Evolutionary conservation across 2,113 vertebrate species (phyloP), one percentile per base, ranked within the genome.

Genomic region (Apistogramma diplotaenia): DNA sequence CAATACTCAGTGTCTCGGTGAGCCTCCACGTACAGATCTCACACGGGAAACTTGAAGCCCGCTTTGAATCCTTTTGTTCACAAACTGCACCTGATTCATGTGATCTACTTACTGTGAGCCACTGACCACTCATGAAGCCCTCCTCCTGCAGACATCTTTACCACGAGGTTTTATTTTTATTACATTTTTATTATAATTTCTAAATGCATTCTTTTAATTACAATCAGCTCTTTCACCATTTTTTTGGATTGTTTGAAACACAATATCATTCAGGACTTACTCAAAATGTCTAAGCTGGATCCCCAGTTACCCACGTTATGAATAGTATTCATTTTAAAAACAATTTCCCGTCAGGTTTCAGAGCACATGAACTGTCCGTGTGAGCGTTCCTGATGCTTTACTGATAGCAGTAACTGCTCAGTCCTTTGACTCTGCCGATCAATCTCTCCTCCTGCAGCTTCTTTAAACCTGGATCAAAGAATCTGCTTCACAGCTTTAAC

Each of bases 21-120:
- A 10, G 9, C 9, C 35, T 37, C 11, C 59, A 61, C 4, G 6
- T 35, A 37, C 3, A 37, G 1, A 37, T 61, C 31, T n/a, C n/a
- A 11, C 3, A 13, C 31, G 6, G 35, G 21, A 61, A 0, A 21
- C 21, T 15, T 37, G 19, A 31, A 61, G 4, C 31, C 0, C 19
- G 6, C 31, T 21, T 13, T 61, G 7, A 21, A 13, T 37, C 59
- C n/a, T 13, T 35, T 35, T 35, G 7, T 35, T 35, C 35, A 31
- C 29, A 31, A 31, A 31, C 3, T 31, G 29, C 3, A 19, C 31
- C 19, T 7, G 33, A 1, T 13, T 61, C 19, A 21, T 61, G n/a
- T 61, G 8, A 61, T 21, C 31, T 61, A 19, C n/a, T 35, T 61
- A 61, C 2, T 61, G 19, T 61, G 15, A 61, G 37, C 18, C 58